Base-by-base conservation (phyloP, 2,113 vertebrate genomes). In the Cephalopholis sonnerati region DNA sequence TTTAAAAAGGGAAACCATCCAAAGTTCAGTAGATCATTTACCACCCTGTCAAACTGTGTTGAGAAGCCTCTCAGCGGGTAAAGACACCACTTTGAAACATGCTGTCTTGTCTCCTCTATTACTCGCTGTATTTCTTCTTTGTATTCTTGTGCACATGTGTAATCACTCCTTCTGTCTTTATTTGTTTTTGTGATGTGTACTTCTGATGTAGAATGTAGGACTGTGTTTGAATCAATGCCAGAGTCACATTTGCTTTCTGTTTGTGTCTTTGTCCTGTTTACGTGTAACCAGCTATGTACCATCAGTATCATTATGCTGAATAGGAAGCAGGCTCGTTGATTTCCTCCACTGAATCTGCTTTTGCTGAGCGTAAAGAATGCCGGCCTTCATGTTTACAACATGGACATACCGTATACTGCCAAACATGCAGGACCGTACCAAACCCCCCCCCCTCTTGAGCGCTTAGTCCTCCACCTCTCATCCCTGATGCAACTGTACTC, bases 401-500 rank as follows among this genome's bases (percentile, higher is more conserved):
- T 93, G 93, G 90, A 94, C 86, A 89, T 88, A 81, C 78, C 90
- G 83, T 92, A 89, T 92, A 91, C 93, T 94, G 94, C 90, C 93
- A 92, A 90, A 92, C 91, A 90, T 85, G 85, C 84, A 90, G 90
- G 91, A 91, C 85, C 73, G 79, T 81, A 92, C 84, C 86, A 69
- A 89, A 86, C 85, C 79, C 83, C 87, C 85, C 79, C 84, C 85
- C 78, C 84, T 82, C 87, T 85, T 69, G 69, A 90, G 84, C 57
- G 76, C 83, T 87, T 66, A 82, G 79, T 89, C 82, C 86, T 82
- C 81, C 89, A 58, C 79, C 58, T 74, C 51, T 77, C 85, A 81
- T 81, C 84, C 64, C 83, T 76, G 85, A 83, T 89, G 88, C 86
- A 89, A 73, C 88, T 85, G 75, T 89, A 81, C 75, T 87, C 82